Percentiles rank a stretch among this genome's conserved stretches.
Conservation (phyloP, 30 jellyfish, hydroid and myxozoan species). For the Turritopsis rubra region DNA sequence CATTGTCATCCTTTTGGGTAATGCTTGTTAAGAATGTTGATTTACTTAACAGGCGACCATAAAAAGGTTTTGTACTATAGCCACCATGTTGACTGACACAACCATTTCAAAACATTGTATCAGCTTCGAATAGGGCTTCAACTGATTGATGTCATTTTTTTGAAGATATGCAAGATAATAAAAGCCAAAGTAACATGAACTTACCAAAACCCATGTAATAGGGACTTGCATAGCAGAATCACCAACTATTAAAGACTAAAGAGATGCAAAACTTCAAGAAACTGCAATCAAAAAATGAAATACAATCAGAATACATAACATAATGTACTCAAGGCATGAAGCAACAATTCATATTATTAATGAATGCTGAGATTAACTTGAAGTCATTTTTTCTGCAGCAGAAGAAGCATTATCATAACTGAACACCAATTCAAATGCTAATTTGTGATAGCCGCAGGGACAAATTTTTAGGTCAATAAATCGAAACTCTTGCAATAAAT, state of each 20-base stretch:
- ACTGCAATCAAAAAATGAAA: neutral
- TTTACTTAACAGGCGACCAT: conserved; percentile 26
- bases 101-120: neutral
- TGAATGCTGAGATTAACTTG: conserved; percentile 47
- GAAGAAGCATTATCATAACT: conserved; percentile 24
- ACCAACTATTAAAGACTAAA: conserved; percentile 85
- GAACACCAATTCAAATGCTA: conserved; percentile 32
- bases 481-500: no score
- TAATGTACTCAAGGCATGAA: conserved; percentile 51
- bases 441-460: neutral
- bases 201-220: conserved; percentile 81
- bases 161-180: neutral
- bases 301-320: neutral
- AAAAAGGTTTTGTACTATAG: conserved; percentile 13
- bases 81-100: conserved; percentile 33
- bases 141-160: no score
- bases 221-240: conserved; percentile 91
- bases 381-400: conserved; percentile 3
- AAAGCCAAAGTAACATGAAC: conserved; percentile 9
- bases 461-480: neutral
- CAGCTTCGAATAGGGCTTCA: conserved; percentile 30
- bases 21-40: conserved; percentile 4
- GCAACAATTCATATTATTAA: conserved; percentile 34
- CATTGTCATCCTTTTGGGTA: conserved; percentile 38
- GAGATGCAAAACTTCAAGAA: neutral